These are phyloP conservation scores for Mormyrops attenuatus DNA, from an alignment of 2,797 vertebrate species.

Conservation along the genomic window DNA sequence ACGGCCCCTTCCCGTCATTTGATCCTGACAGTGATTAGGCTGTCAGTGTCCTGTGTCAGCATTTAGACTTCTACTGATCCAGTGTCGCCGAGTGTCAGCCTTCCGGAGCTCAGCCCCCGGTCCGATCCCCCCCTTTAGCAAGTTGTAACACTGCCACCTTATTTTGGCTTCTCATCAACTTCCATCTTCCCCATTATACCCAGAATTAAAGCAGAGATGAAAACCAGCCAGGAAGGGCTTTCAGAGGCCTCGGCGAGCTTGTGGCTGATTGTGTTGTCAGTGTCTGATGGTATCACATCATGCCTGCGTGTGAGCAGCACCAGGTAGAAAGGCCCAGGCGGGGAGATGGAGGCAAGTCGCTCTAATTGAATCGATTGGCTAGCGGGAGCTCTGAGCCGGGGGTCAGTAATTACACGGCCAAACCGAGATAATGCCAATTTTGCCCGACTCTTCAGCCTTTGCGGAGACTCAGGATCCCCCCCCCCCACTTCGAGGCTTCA, in stretches of 20 bases:
- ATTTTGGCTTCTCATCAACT: constrained; percentile 24
- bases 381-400: constrained; percentile 18
- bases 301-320: neutral
- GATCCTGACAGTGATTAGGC: constrained; percentile 44
- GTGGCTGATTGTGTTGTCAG: constrained; percentile 9
- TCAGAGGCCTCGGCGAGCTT: neutral
- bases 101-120: neutral
- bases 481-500: neutral
- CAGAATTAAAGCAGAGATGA: neutral
- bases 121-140: constrained; percentile 29
- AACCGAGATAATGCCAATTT: constrained; percentile 14
- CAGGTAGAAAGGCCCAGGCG: neutral
- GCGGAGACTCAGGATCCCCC: neutral
- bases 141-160: constrained; percentile 14
- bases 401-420: constrained; percentile 13
- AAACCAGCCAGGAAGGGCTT: neutral
- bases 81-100: constrained; percentile 36
- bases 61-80: constrained; percentile 26
- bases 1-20: constrained; percentile 21
- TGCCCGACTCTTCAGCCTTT: neutral
- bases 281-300: constrained; percentile 15
- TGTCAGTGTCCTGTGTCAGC: constrained; percentile 42
- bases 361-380: constrained; percentile 23
- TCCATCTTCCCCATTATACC: constrained; percentile 33
- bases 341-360: neutral